A percentile compares a stretch with the other conserved stretches of the same genome.
These are phyloP conservation scores for Dipodomys merriami DNA, from an alignment of 2,113 vertebrate species.

Conservation along the genomic window DNA sequence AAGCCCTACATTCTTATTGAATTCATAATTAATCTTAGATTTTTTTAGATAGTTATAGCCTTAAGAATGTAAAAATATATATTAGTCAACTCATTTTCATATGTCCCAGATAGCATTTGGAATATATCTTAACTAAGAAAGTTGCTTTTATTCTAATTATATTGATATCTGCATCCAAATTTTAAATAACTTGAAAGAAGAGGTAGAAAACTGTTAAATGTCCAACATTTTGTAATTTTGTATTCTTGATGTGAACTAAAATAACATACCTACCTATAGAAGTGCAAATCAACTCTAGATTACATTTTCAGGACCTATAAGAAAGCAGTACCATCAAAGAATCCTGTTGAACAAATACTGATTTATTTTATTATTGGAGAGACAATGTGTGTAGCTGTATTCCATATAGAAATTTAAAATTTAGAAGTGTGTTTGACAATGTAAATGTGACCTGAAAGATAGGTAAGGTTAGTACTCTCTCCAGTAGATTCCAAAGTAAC, in stretches of 20 bases:
- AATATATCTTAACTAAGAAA: conserved; percentile 17
- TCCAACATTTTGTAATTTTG: not conserved
- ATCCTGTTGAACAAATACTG: not conserved
- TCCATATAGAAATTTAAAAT: not conserved
- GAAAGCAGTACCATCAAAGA: not conserved
- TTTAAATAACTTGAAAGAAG: conserved; percentile 16
- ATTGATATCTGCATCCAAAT: not conserved
- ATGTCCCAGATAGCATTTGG: not conserved
- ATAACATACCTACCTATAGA: not conserved
- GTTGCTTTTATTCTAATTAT: not conserved
- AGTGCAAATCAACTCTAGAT: not conserved
- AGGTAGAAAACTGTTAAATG: not conserved
- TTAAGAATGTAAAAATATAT: conserved; percentile 14
- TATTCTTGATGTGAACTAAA: not conserved
- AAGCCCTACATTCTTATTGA: not conserved
- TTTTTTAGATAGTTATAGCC: not conserved
- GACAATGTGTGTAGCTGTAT: not conserved
- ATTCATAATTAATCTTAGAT: not conserved
- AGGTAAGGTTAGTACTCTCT: not conserved
- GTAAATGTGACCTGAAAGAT: not conserved
- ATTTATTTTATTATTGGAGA: not conserved
- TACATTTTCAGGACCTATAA: not conserved
- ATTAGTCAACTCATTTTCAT: not conserved
- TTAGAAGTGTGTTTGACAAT: not conserved
- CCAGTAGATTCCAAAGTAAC: not conserved